Conservation (phyloP, 2,888 invertebrate species). For the Lobophora halterata region DNA sequence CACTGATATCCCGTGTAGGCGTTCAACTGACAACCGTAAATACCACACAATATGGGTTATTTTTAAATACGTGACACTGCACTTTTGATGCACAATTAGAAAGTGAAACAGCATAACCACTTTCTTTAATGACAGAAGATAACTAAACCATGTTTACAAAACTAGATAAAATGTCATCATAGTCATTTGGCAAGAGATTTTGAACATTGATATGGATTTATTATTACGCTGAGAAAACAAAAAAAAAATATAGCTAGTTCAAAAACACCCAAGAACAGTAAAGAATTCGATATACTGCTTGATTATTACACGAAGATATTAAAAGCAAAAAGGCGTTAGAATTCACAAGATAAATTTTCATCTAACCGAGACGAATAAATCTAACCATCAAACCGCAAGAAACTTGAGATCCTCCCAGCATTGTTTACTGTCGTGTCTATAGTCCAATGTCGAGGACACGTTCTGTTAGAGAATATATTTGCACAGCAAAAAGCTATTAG, state of each 20-base stretch:
- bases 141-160: too few species aligned
- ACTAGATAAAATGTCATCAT: background rate
- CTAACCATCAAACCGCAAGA: constrained; percentile 30
- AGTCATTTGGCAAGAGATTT: too few species aligned
- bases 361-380: constrained; percentile 14
- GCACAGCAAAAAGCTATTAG: background rate
- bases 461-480: background rate
- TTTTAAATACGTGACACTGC: constrained; percentile 30
- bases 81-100: constrained; percentile 26
- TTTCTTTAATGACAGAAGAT: too few species aligned
- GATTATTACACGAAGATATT: constrained; percentile 1
- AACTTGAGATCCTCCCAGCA: constrained; percentile 27
- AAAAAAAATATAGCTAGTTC: too few species aligned
- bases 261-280: too few species aligned
- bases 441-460: background rate
- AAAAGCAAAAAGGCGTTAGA: background rate
- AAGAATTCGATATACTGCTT: constrained; percentile 1
- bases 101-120: too few species aligned
- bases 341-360: background rate
- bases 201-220: too few species aligned
- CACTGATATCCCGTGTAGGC: constrained; percentile 32
- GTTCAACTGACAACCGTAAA: constrained; percentile 31
- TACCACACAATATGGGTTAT: constrained; percentile 25
- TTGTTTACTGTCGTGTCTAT: constrained; percentile 20
- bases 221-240: too few species aligned